Base-by-base conservation (phyloP, 2,888 invertebrate species). In the Stratiomys singularior region DNA sequence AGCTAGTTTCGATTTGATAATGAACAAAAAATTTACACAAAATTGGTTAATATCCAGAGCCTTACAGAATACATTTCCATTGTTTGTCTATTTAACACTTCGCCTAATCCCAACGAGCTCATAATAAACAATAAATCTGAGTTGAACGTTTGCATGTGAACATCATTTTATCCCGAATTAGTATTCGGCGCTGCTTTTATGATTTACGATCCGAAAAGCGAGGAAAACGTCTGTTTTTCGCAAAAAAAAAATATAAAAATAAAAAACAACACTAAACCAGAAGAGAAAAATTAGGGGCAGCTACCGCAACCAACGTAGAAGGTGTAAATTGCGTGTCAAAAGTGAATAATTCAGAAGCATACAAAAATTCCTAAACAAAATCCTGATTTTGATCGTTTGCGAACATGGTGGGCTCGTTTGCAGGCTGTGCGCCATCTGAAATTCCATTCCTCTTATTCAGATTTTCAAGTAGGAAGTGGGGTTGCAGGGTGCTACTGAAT, bases 321-420 rank as follows among this genome's bases (percentile, higher is more conserved):
- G 60, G 76, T 77, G 67, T 67, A 58, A 63, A 79, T 79, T 74
- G 78, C 78, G 78, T 79, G 78, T 60, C 37, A 56, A 44, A 23
- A 23, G 56, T 64, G 74, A 77, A 79, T 79, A 79, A 60, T 79
- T 79, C 77, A 79, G 66, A 67, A 67, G 60, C n/a, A 74, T 60
- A 72, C 77, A 79, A 78, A 79, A 77, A 79, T 77, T 77, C 58
- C 77, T 72, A 77, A 66, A 77, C 77, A 77, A 74, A 79, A 77
- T 77, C 72, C 67, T 72, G 77, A 77, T 79, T 79, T 79, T 25
- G 66, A 74, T 74, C 58, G 60, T 46, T 47, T 69, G 25, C 15
- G 25, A 46, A 47, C 47, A 18, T 23, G 21, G 46, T 69, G 27
- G 69, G 69, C 21, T 25, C 18, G 25, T 44, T 69, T 18, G 13